These are phyloP conservation scores for Gobius niger DNA, from an alignment of 2,113 vertebrate genomes.

Conservation along the genomic window DNA sequence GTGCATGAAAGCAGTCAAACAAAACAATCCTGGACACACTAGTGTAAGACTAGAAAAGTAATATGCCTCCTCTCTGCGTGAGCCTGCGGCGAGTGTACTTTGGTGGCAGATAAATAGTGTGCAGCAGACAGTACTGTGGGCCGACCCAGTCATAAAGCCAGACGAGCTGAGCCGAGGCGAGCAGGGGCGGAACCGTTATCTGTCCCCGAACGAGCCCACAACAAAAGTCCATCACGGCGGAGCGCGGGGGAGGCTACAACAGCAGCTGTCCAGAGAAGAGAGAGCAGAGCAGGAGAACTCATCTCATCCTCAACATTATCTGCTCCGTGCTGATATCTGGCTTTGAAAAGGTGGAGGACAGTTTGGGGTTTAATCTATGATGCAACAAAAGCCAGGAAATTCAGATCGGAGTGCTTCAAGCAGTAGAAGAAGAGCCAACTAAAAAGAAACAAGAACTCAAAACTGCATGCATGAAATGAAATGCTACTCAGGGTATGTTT, in stretches of 20 bases:
- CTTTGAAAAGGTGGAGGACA: too few species aligned
- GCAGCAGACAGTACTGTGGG: slow-evolving; percentile 58
- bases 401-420: too few species aligned
- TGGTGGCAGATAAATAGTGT: slow-evolving; percentile 42
- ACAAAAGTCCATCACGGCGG: slow-evolving; percentile 41
- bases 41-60: slow-evolving; percentile 1
- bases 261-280: slow-evolving; percentile 47
- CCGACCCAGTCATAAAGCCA: slow-evolving; percentile 41
- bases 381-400: too few species aligned
- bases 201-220: slow-evolving; percentile 40
- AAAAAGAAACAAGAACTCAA: too few species aligned
- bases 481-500: too few species aligned
- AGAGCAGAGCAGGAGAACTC: slow-evolving; percentile 19
- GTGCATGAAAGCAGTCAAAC: slow-evolving; percentile 15
- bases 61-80: not conserved
- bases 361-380: too few species aligned
- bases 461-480: too few species aligned
- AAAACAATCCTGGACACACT: not conserved
- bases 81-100: slow-evolving; percentile 35
- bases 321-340: slow-evolving; percentile 1
- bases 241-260: slow-evolving; percentile 44
- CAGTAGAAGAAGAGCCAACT: too few species aligned
- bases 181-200: slow-evolving; percentile 51
- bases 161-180: slow-evolving; percentile 44
- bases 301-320: slow-evolving; percentile 14